These are phyloP conservation scores for Carettochelys insculpta DNA, from an alignment of 2,113 vertebrate species.

Conservation along the genomic window DNA sequence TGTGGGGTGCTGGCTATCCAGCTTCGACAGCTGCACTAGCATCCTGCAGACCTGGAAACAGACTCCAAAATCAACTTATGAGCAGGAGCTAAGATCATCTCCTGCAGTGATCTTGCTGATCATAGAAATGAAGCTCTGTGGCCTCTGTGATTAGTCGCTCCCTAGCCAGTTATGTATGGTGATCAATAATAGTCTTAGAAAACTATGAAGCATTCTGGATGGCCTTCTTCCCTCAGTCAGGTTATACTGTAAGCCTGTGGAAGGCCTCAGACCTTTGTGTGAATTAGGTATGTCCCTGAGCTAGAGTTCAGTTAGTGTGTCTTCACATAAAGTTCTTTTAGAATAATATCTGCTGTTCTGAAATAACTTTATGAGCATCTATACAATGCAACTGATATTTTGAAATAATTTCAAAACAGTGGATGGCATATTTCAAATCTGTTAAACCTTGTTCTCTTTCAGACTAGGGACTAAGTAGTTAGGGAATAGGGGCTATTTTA, in stretches of 20 bases:
- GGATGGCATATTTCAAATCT: too few relatives aligned
- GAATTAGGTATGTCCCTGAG: not conserved
- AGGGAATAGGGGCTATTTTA: too few relatives aligned
- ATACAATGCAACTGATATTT: too few relatives aligned
- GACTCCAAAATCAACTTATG: not conserved
- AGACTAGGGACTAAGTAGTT: too few relatives aligned
- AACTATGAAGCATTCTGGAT: not conserved
- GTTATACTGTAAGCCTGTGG: not conserved
- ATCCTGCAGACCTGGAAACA: not conserved
- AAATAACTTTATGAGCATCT: too few relatives aligned
- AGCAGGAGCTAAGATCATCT: not conserved
- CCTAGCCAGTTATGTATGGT: not conserved
- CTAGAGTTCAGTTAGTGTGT: not conserved
- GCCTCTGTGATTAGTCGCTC: not conserved
- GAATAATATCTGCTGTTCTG: too few relatives aligned
- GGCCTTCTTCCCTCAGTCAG: not conserved
- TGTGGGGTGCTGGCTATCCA: not conserved
- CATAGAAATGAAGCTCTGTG: not conserved
- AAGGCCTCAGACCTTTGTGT: not conserved
- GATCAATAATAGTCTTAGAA: not conserved
- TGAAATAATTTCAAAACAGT: too few relatives aligned
- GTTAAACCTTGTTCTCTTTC: too few relatives aligned
- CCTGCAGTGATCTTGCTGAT: not conserved
- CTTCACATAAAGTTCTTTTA: too few relatives aligned
- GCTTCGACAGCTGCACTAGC: not conserved